Evolutionary conservation across 2,888 invertebrate species (phyloP).

Genomic region (Alviniconcha strummeri): DNA sequence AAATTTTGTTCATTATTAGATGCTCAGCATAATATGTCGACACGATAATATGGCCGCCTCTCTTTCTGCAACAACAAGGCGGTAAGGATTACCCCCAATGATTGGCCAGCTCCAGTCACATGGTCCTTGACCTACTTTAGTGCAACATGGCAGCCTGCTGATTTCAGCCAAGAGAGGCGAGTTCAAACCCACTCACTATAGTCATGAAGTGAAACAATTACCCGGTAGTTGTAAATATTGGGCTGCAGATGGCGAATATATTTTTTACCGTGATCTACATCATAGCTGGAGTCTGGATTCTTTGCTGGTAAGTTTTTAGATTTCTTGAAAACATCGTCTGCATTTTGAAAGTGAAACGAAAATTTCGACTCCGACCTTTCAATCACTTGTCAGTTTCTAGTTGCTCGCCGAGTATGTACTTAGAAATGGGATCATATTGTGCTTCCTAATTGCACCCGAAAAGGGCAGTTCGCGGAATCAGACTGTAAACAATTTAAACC

Average conservation of each 20-base stretch:
- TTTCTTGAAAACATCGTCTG: constrained; percentile 5
- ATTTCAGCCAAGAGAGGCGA: constrained; percentile 21
- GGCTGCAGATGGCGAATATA: constrained; percentile 51
- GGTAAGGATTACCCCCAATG: constrained; percentile 68
- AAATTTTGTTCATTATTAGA: constrained; percentile 59
- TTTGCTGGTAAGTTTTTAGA: constrained; percentile 54
- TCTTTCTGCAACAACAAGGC: constrained; percentile 73
- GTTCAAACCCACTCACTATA: constrained; percentile 25
- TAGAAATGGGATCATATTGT: too few species aligned
- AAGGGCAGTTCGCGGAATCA: too few species aligned
- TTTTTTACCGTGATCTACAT: constrained; percentile 58
- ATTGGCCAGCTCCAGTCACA: constrained; percentile 69
- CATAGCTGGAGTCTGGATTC: constrained; percentile 53
- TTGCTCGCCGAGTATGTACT: too few species aligned
- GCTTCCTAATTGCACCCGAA: too few species aligned
- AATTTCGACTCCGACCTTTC: too few species aligned
- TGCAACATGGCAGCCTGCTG: constrained; percentile 46
- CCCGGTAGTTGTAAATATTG: not conserved
- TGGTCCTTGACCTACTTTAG: constrained; percentile 61
- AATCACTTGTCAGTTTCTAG: too few species aligned
- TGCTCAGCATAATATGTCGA: constrained; percentile 93
- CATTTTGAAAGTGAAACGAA: constrained; percentile 16
- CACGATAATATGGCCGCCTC: constrained; percentile 78
- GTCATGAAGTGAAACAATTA: constrained; percentile 13
- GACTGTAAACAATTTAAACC: too few species aligned